Conservation (phyloP, 2,888 invertebrate species). For the Minunthozetes semirufus region DNA sequence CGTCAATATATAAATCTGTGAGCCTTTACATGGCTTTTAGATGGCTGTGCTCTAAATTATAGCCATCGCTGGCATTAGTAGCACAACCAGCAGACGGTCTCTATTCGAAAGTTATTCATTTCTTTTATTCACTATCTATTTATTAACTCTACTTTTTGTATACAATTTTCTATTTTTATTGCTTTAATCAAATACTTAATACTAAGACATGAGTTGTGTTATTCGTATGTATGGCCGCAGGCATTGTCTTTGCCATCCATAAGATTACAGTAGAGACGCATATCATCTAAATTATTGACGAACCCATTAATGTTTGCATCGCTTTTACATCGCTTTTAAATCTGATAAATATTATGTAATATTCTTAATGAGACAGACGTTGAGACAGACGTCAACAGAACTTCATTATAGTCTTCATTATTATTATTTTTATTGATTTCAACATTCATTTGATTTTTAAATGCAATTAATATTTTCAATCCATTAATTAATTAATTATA, state of each 20-base stretch:
- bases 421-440: too few relatives aligned
- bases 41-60: conserved; percentile 18
- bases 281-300: conserved; percentile 16
- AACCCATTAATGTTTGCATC: neutral
- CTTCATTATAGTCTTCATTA: too few relatives aligned
- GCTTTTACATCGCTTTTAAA: neutral
- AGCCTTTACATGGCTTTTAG: neutral
- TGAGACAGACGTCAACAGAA: too few relatives aligned
- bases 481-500: too few relatives aligned
- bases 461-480: too few relatives aligned
- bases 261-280: neutral
- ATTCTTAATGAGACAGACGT: neutral
- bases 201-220: neutral
- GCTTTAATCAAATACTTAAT: neutral
- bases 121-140: conserved; percentile 1
- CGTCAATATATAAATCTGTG: conserved; percentile 12
- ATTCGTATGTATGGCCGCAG: neutral
- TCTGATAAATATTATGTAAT: neutral
- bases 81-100: neutral
- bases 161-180: neutral
- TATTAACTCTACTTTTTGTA: neutral
- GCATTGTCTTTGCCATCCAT: neutral
- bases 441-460: too few relatives aligned
- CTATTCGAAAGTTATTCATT: neutral
- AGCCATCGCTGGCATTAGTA: conserved; percentile 12